Evolutionary conservation across 2,797 vertebrate species (phyloP), one percentile per base, ranked within the genome.

Genomic region (Parauchenoglanis ngamensis): DNA sequence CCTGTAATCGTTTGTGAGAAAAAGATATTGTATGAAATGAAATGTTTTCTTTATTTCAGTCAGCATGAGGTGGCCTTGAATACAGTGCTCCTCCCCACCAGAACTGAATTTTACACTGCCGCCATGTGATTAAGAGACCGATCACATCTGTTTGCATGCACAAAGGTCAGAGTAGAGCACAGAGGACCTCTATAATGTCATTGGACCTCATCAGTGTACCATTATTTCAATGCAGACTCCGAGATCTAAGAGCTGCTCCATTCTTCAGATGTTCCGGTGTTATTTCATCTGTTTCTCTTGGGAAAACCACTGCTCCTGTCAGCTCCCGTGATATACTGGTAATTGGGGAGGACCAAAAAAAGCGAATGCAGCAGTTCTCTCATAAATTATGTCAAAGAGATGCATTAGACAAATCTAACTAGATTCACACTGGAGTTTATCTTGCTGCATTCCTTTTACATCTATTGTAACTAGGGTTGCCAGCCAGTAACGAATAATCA

Each of bases 321-420:
- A 65, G 80, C 75, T 86, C 84, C 54, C 61, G 8, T 85, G 87
- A 82, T 46, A 28, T 68, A 56, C 57, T 82, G 85, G 86, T 87
- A 90, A 90, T 87, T 89, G 88, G 81, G 52, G 46, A 68, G 54
- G 81, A 89, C 89, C 83, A 89, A 88, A 90, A 88, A 87, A 90
- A 67, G 85, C 81, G 75, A 87, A 83, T 46, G 31, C 70, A 79
- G 76, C 86, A 86, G 35, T 73, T 72, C 86, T 80, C 80, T 84
- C 73, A 79, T 89, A 90, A 89, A 88, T 67, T 13, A 89, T 89
- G 61, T 49, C 78, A 87, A 89, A 88, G 75, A 83, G 67, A 87
- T 84, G 85, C 83, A 80, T 86, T 83, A 77, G 56, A 59, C 57
- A 76, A 75, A 76, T 56, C 67, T 81, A 73, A 44, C n/a, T 40